Percentiles rank a stretch among this genome's conserved stretches.
Evolutionary conservation across 2,797 vertebrate genomes (phyloP).

Genomic region (Parauchenoglanis punctatus): DNA sequence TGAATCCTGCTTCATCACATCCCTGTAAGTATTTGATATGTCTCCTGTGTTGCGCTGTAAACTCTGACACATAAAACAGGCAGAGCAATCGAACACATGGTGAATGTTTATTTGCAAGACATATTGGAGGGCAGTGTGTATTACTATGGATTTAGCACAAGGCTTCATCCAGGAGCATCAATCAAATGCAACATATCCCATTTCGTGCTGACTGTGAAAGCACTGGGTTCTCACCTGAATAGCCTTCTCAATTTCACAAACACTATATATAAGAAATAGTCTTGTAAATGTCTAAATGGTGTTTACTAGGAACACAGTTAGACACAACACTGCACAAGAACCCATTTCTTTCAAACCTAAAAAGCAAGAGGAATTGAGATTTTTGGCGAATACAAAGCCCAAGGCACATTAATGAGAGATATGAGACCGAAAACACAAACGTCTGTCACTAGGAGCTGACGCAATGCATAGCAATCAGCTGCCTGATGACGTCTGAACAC

Average conservation of each 20-base stretch:
- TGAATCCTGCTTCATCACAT: background rate
- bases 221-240: slow-evolving; percentile 12
- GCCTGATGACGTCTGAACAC: slow-evolving; percentile 29
- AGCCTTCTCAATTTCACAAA: slow-evolving; percentile 31
- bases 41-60: background rate
- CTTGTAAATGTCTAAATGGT: slow-evolving; percentile 1
- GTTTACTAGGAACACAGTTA: slow-evolving; percentile 26
- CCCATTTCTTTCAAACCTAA: background rate
- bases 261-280: slow-evolving; percentile 19
- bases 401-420: background rate
- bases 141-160: slow-evolving; percentile 50
- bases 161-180: slow-evolving; percentile 36
- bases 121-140: slow-evolving; percentile 35
- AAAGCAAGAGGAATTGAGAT: background rate
- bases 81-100: slow-evolving; percentile 18
- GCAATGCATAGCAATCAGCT: slow-evolving; percentile 66
- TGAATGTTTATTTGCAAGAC: slow-evolving; percentile 46
- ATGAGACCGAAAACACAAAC: slow-evolving; percentile 28
- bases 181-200: slow-evolving; percentile 28
- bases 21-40: background rate
- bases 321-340: background rate
- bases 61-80: slow-evolving; percentile 38
- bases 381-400: background rate
- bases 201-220: slow-evolving; percentile 35
- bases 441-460: slow-evolving; percentile 58